A percentile compares a stretch with the other conserved stretches of the same genome.
These are phyloP conservation scores for Bufo bufo DNA, from an alignment of 2,113 vertebrate genomes.

Conservation along the genomic window DNA sequence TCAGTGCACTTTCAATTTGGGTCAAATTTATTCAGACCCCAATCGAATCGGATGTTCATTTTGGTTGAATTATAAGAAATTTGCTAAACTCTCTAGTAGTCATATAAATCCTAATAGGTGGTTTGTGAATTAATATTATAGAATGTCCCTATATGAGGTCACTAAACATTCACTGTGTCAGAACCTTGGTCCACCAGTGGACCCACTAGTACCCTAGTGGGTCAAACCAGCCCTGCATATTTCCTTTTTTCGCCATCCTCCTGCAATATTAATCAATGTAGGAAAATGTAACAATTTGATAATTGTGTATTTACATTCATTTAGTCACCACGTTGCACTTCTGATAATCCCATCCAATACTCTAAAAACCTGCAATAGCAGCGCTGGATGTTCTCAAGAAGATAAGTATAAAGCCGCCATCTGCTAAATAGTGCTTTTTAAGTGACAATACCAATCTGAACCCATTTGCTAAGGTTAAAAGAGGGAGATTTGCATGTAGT, in stretches of 20 bases:
- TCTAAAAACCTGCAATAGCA: not conserved
- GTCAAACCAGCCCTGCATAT: too few relatives aligned
- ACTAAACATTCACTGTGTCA: not conserved
- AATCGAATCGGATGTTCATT: too few relatives aligned
- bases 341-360: not conserved
- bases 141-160: not conserved
- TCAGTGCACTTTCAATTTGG: too few relatives aligned
- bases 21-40: too few relatives aligned
- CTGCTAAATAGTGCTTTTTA: conserved; percentile 31
- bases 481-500: conserved; percentile 34
- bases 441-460: conserved; percentile 31
- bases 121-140: not conserved
- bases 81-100: too few relatives aligned
- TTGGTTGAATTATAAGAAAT: too few relatives aligned
- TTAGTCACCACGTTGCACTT: not conserved
- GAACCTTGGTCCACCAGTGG: not conserved
- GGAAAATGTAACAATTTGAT: not conserved
- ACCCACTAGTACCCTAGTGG: not conserved
- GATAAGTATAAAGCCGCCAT: conserved; percentile 23
- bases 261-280: not conserved
- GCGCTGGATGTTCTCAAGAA: conserved; percentile 40
- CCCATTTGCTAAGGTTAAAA: conserved; percentile 38
- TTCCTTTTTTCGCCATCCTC: too few relatives aligned
- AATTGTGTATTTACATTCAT: not conserved
- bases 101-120: not conserved